phyloP scores from a whole-genome alignment of 2,113 vertebrate species.

The Zosterops hypoxanthus region DNA sequence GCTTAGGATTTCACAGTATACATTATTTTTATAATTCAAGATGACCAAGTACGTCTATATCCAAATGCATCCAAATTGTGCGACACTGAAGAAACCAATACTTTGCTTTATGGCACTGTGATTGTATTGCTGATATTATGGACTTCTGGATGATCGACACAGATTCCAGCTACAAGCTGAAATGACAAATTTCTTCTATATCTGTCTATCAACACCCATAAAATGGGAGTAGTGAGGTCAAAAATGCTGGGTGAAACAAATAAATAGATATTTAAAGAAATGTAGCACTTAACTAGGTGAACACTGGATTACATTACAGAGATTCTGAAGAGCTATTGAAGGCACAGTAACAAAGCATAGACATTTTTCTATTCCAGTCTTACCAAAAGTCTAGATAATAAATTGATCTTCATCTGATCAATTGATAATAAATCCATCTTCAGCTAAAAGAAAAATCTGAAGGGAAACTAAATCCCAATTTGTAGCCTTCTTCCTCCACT shows the following conservation, averaged over 20 bases:
- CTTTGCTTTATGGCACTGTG: neutral
- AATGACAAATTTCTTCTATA: neutral
- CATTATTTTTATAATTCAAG: constrained; percentile 25
- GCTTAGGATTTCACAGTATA: neutral
- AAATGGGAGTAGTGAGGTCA: neutral
- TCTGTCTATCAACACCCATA: neutral
- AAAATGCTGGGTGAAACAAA: neutral
- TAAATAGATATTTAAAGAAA: neutral
- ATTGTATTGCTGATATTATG: neutral
- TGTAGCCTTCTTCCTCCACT: neutral
- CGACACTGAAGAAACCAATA: neutral
- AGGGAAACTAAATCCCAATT: neutral
- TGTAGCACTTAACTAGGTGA: neutral
- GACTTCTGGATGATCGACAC: neutral
- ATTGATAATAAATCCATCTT: neutral
- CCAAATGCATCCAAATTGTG: neutral
- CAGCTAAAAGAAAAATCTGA: neutral
- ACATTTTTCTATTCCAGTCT: neutral
- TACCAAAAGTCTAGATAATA: neutral
- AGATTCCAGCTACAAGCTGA: neutral
- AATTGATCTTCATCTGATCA: neutral
- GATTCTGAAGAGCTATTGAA: neutral
- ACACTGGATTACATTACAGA: neutral
- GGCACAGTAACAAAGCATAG: neutral
- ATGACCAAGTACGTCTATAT: neutral